These are phyloP conservation scores for Eulemur albifrons DNA, from an alignment of 2,797 vertebrate species.

Conservation along the genomic window DNA sequence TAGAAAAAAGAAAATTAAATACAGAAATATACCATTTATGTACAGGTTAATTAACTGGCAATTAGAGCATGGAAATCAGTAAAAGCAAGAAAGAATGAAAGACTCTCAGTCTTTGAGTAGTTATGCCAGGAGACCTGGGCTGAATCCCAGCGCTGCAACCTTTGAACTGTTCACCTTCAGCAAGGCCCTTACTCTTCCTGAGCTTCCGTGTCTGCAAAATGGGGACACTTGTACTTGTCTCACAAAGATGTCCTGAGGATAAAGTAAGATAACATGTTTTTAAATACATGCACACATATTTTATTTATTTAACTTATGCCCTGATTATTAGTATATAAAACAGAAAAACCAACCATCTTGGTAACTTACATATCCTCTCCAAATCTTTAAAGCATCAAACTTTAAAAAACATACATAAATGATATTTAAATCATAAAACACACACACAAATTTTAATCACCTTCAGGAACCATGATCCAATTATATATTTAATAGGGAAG, in stretches of 20 bases:
- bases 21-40: not conserved
- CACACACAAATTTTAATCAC: conserved; percentile 62
- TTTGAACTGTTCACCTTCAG: not conserved
- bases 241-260: not conserved
- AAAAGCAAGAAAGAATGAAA: not conserved
- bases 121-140: not conserved
- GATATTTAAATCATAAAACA: conserved; percentile 63
- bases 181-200: not conserved
- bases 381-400: conserved; percentile 62
- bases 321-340: conserved; percentile 62
- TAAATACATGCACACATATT: not conserved
- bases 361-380: conserved; percentile 56
- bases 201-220: not conserved
- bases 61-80: not conserved
- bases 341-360: conserved; percentile 48
- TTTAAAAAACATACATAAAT: conserved; percentile 61
- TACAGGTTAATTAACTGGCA: conserved; percentile 42
- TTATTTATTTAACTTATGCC: conserved; percentile 71
- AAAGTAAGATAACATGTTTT: not conserved
- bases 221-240: not conserved
- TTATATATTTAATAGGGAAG: conserved; percentile 64
- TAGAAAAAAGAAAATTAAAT: conserved; percentile 21
- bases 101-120: not conserved
- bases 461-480: conserved; percentile 72
- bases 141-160: not conserved